phyloP scores from a whole-genome alignment of 1,140 invertebrate genomes.

The Eriocheir sinensis region DNA sequence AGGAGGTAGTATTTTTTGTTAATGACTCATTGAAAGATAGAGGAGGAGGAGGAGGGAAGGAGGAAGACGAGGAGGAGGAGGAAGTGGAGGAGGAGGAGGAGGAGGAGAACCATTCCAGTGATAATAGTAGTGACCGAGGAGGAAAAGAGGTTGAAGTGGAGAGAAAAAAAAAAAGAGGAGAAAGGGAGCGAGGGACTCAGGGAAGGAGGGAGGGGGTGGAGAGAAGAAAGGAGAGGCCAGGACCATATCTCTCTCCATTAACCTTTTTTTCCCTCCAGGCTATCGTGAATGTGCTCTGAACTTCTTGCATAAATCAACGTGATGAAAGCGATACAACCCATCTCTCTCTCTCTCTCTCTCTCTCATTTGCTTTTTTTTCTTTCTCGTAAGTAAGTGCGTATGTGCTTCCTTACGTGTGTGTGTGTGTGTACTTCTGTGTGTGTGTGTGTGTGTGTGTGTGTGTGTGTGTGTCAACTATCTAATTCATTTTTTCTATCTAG shows the following conservation, averaged over 20 bases:
- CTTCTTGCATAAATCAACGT: constrained; percentile 7
- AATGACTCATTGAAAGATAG: constrained; percentile 2
- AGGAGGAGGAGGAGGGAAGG: background rate
- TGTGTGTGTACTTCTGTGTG: background rate
- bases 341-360: background rate
- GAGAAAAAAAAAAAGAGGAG: background rate
- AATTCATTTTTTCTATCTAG: background rate
- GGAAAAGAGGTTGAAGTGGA: background rate
- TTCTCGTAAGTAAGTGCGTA: background rate
- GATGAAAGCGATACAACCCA: background rate
- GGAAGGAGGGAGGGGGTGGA: no score
- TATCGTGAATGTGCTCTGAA: constrained; percentile 25
- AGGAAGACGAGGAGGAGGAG: background rate
- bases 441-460: background rate
- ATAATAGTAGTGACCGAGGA: background rate
- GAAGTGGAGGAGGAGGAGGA: background rate
- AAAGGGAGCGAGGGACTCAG: background rate
- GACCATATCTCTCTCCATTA: constrained; percentile 15
- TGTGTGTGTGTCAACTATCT: background rate
- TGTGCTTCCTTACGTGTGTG: background rate
- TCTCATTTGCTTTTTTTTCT: background rate
- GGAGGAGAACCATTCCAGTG: background rate
- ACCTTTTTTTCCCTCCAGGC: background rate
- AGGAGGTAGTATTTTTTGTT: background rate
- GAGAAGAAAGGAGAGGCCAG: background rate